These are phyloP conservation scores for Myripristis jacobus DNA, from an alignment of 2,797 vertebrate species.

Conservation along the genomic window DNA sequence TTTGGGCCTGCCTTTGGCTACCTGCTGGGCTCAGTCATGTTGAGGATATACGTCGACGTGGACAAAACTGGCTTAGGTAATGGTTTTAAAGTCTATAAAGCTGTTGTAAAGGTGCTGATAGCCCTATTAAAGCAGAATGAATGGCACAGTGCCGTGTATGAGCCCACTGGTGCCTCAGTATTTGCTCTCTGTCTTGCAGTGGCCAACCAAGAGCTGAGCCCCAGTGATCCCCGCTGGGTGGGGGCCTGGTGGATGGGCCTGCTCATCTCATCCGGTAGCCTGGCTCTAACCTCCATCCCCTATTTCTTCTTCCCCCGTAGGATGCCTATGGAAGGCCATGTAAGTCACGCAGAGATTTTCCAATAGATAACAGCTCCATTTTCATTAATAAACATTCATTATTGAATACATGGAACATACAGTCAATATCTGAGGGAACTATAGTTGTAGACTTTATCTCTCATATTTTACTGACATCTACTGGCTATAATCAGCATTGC, in stretches of 20 bases:
- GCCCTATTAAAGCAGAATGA: neutral
- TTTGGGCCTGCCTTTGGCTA: slow-evolving; percentile 95
- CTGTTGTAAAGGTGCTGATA: neutral
- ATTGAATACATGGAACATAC: neutral
- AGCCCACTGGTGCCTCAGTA: neutral
- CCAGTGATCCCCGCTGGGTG: slow-evolving; percentile 92
- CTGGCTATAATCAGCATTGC: slow-evolving; percentile 38
- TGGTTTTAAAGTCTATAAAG: neutral
- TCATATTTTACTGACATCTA: slow-evolving; percentile 60
- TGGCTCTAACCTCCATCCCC: slow-evolving; percentile 91
- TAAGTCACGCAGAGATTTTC: slow-evolving; percentile 49
- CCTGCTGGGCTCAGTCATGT: slow-evolving; percentile 89
- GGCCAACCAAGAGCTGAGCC: slow-evolving; percentile 79
- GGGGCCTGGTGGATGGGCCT: slow-evolving; percentile 99
- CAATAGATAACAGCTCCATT: neutral
- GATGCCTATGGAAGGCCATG: slow-evolving; percentile 68
- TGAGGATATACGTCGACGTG: slow-evolving; percentile 92
- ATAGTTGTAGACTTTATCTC: neutral
- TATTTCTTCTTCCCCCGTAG: slow-evolving; percentile 96
- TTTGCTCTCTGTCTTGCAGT: slow-evolving; percentile 55
- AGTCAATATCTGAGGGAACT: neutral
- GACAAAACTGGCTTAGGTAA: slow-evolving; percentile 84
- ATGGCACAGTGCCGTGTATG: neutral
- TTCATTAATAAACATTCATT: neutral
- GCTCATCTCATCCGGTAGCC: slow-evolving; percentile 85